Base-by-base conservation (phyloP, 2,113 vertebrate species). In the Raja brachyura region DNA sequence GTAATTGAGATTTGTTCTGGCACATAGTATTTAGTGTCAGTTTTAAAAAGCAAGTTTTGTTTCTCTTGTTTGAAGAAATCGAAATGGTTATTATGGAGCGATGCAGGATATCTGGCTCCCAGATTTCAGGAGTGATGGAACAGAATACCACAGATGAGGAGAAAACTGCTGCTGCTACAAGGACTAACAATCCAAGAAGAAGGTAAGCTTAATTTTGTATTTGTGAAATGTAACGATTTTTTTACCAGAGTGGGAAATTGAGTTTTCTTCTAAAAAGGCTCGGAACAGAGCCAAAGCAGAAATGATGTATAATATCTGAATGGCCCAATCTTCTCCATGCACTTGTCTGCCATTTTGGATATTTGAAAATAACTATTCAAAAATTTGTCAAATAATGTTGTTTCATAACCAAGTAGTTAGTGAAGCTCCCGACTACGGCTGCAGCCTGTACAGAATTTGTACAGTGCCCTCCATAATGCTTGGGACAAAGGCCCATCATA, bases 81-180 rank as follows among this genome's bases (percentile, higher is more conserved):
- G 98, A 99, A 96, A 99, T 99, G 99, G 98, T 99, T 93, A 98
- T 99, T 94, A 99, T 99, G 98, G 98, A 99, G 94, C 98, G 97
- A 85, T 98, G 97, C 94, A 98, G 97, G 92, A 94, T 97, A 59
- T 96, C 96, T 0, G 97, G 97, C 90, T 93, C 96, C 75, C 94
- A 95, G n/a, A 54, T 94, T 59, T 95, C 96, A 2, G 93, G 96
- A 0, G 94, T 98, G 94, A 98, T 96, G 0, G 98, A 98, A 93
- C 98, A 99, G 94, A 99, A 99, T 94, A 99, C 98, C 93, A 99
- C 99, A 0, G 98, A 99, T 0, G 99, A 99, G 94, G 99, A 99
- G 95, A 99, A 99, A 95, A 98, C 97, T 0, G 98, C 97, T 0
- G 98, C 98, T 0, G 97, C 97, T 33, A 97, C 97, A 0, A 95